phyloP scores from a whole-genome alignment of 2,888 invertebrate species.

The Diplazon laetatorius region DNA sequence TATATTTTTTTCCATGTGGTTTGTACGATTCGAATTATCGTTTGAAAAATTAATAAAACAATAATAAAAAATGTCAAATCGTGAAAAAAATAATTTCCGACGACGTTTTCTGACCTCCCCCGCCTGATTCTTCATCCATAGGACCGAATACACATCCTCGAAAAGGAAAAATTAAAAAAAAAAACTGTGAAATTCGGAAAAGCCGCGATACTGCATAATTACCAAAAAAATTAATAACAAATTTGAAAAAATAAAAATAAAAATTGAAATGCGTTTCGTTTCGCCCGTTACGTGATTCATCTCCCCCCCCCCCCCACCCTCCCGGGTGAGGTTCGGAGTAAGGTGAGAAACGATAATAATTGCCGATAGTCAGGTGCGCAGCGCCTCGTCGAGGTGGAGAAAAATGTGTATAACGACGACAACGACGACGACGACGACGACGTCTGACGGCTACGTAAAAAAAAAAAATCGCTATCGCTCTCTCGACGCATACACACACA shows the following conservation, averaged over 20 bases:
- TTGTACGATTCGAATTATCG: too few species aligned
- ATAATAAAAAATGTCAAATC: not conserved
- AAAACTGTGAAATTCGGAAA: too few species aligned
- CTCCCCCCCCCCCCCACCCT: too few species aligned
- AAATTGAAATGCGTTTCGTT: not conserved
- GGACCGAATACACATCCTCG: too few species aligned
- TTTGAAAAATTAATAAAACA: too few species aligned
- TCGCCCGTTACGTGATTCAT: conserved; percentile 53
- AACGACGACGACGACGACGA: conserved; percentile 24
- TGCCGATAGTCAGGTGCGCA: conserved; percentile 70
- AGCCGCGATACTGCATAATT: too few species aligned
- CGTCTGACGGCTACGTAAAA: conserved; percentile 24
- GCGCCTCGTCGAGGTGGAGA: conserved; percentile 18
- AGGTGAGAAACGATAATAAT: conserved; percentile 79
- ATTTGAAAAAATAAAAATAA: not conserved
- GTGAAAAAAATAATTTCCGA: not conserved
- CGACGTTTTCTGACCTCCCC: too few species aligned
- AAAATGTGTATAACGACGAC: not conserved
- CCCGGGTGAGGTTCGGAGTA: conserved; percentile 63
- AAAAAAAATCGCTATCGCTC: conserved; percentile 64
- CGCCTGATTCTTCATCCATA: too few species aligned
- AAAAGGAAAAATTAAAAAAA: too few species aligned
- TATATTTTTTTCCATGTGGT: too few species aligned
- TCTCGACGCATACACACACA: conserved; percentile 21
- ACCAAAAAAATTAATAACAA: not conserved